Evolutionary conservation across 1,140 invertebrate species (phyloP), one percentile per base, ranked within the genome.

Genomic region (Lucilia sericata): DNA sequence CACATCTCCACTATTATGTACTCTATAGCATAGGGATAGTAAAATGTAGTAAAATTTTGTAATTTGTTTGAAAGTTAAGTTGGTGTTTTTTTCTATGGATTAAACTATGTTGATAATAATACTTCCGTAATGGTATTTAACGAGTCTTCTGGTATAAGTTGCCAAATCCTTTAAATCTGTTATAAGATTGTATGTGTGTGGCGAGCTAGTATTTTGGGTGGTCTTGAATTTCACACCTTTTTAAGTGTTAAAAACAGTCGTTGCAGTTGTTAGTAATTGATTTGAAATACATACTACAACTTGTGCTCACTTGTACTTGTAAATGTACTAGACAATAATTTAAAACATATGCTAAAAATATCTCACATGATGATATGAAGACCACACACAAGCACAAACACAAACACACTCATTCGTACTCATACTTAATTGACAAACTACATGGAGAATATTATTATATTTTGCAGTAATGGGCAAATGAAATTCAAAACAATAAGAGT

Each of bases 141-240:
- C 42, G 42, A 42, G 55, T 30, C 25, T 30, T 30, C 8, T 60
- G 25, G 1, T 30, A 3, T 30, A 30, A 30, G 25, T 30, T 30
- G 25, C n/a, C 14, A 60, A 17, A 60, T n/a, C 55, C n/a, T 60
- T 60, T 60, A 7, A 7, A 60, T 60, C 51, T 1, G 25, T 30
- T 70, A 2, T 70, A 19, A 10, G 3, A 30, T 30, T 30, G 25
- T 1, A 30, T 30, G 25, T 70, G 8, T 21, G 7, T 70, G 65
- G n/a, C n/a, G n/a, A n/a, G n/a, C n/a, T n/a, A n/a, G n/a, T 25
- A 5, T 25, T 70, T 55, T 21, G 65, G 65, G 21, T 21, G 19
- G 21, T 70, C 76, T 76, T 17, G 34, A 76, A 76, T 42, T 42
- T 76, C 74, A 42, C 74, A 76, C 74, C 74, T 76, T 76, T 76